phyloP scores from a whole-genome alignment of 2,797 vertebrate genomes.

The Platyrinchus mystaceus region DNA sequence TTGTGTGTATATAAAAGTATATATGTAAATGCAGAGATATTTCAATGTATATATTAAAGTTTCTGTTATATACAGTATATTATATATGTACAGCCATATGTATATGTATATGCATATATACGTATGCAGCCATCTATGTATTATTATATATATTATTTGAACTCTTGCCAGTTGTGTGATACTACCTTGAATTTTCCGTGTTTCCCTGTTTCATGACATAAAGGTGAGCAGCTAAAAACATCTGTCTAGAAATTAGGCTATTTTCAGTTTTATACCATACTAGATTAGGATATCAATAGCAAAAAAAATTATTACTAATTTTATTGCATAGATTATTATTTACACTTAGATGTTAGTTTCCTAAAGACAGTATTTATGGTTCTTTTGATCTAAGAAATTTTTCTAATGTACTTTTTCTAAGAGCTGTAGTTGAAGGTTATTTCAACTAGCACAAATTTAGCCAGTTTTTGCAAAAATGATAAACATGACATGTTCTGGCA shows the following conservation, averaged over 20 bases:
- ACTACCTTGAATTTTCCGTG: not conserved
- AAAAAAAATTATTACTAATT: not conserved
- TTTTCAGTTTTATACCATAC: not conserved
- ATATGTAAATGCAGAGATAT: not conserved
- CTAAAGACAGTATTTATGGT: not conserved
- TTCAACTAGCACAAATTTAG: not conserved
- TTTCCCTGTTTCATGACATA: not conserved
- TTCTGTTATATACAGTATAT: not conserved
- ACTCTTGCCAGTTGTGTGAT: not conserved
- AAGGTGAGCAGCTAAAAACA: not conserved
- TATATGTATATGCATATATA: not conserved
- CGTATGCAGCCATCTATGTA: not conserved
- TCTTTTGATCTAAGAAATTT: not conserved
- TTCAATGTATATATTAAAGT: not conserved
- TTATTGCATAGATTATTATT: not conserved
- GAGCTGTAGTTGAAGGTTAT: not conserved
- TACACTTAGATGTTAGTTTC: not conserved
- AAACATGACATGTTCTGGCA: not conserved
- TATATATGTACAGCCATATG: not conserved
- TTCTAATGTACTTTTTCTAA: not conserved
- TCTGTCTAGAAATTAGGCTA: not conserved
- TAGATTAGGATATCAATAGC: not conserved
- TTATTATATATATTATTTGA: not conserved
- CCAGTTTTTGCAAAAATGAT: not conserved
- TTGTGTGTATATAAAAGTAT: not conserved